A percentile compares a stretch with the other conserved stretches of the same genome.
Evolutionary conservation across 2,113 vertebrate genomes (phyloP).

Genomic region (Antechinus flavipes): DNA sequence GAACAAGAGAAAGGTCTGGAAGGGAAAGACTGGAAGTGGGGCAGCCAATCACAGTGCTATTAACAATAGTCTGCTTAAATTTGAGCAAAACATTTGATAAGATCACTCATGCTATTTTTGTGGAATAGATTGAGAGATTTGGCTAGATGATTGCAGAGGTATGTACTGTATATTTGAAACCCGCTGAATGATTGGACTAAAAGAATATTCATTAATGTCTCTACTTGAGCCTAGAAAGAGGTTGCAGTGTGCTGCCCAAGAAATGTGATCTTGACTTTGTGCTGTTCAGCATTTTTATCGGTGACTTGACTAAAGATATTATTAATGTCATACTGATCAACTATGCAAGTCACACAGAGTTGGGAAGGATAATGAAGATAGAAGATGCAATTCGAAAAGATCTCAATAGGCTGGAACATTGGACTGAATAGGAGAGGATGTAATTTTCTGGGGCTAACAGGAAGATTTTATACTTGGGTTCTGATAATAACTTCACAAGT

Average conservation of each 20-base stretch:
- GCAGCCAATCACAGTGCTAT: not conserved
- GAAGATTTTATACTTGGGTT: not conserved
- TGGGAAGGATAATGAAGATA: not conserved
- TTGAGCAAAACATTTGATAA: not conserved
- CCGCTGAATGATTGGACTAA: not conserved
- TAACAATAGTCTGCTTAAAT: not conserved
- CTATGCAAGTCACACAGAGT: too few relatives aligned
- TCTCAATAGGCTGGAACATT: not conserved
- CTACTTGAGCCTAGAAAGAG: not conserved
- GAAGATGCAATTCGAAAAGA: not conserved
- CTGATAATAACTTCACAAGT: not conserved
- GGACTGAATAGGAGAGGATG: not conserved
- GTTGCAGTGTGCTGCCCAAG: not conserved
- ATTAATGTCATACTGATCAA: not conserved
- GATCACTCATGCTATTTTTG: not conserved
- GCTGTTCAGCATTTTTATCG: not conserved
- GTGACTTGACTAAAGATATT: not conserved
- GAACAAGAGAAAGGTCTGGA: not conserved
- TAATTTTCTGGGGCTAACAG: not conserved
- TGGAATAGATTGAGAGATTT: not conserved
- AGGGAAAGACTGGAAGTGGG: not conserved
- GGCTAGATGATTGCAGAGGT: not conserved
- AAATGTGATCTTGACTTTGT: not conserved
- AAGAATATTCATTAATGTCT: not conserved
- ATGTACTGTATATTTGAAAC: not conserved